Evolutionary conservation across 2,113 vertebrate species (phyloP), one percentile per base, ranked within the genome.

Genomic region (Pantherophis guttatus): DNA sequence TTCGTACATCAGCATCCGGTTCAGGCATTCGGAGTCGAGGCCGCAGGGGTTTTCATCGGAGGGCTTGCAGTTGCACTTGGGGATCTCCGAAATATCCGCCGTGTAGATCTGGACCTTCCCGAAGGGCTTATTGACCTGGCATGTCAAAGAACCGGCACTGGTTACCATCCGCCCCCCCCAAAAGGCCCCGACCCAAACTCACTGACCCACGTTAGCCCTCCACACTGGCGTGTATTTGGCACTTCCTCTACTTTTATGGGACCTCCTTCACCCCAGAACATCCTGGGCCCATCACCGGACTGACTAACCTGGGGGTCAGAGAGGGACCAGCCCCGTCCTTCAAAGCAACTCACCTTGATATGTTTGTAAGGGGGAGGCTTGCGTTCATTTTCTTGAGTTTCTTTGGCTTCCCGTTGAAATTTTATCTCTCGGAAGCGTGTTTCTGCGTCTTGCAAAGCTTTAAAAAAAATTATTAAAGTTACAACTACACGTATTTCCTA

Each of bases 1-100:
- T 97, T 99, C 99, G 19, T 99, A 99, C 98, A 99, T 98, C 93
- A 99, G 97, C 99, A 99, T 99, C 90, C 99, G 98, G 96, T 99
- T 99, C 23, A 99, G 97, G 93, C 99, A 99, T 97, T 99, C 99
- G 0, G 99, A 99, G 91, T 99, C 99, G 3, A 98, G 98, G 92
- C 99, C 98, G 12, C 99, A 99, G 0, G 99, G 99, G 90, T 98
- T 98, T 92, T 99, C 99, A 10, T 98, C 99, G 0, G 98, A 97
- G 17, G 98, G 98, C 91, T 99, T 99, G 95, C 99, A 99, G 98
- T 99, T 99, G 95, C 99, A 99, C 97, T 99, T 99, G 4, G 99
- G 99, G 96, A 99, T 99, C 97, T 99, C 99, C 0, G 98, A 98
- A 54, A 99, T 97, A 96, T 99, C 99, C 0, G 99, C 99, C 0